These are phyloP conservation scores for Diorhabda sublineata DNA, from an alignment of 1,140 invertebrate species.

Conservation along the genomic window DNA sequence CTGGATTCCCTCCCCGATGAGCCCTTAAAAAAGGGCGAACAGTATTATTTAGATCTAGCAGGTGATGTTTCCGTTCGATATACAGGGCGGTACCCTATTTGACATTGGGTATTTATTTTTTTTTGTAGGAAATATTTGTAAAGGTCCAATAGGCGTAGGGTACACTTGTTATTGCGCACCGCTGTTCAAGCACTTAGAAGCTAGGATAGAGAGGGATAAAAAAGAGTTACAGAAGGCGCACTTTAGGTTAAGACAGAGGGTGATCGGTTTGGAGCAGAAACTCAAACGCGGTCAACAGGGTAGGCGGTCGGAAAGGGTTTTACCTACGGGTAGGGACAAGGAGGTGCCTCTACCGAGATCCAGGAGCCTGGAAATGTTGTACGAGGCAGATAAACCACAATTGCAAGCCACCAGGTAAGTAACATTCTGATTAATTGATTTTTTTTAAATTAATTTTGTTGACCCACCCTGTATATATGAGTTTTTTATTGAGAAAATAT, in stretches of 20 bases:
- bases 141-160: constrained; percentile 86
- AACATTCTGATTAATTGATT: neutral
- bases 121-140: constrained; percentile 70
- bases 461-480: neutral
- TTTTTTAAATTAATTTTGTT: neutral
- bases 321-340: constrained; percentile 52
- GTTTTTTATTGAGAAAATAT: neutral
- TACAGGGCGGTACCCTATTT: neutral
- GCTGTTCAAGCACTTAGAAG: constrained; percentile 82
- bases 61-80: constrained; percentile 48
- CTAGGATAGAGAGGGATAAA: constrained; percentile 78
- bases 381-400: constrained; percentile 41
- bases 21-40: constrained; percentile 81
- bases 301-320: constrained; percentile 56
- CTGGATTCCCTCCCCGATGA: constrained; percentile 80
- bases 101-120: neutral
- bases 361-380: constrained; percentile 60
- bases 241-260: constrained; percentile 73
- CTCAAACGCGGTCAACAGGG: constrained; percentile 57
- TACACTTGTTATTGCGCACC: constrained; percentile 73
- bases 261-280: constrained; percentile 71
- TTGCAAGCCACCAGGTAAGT: constrained; percentile 39
- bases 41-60: constrained; percentile 92
- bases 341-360: constrained; percentile 58
- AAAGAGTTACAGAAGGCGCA: constrained; percentile 80